Conservation (phyloP, 2,113 vertebrate genomes). For the Chrysochloris asiatica region DNA sequence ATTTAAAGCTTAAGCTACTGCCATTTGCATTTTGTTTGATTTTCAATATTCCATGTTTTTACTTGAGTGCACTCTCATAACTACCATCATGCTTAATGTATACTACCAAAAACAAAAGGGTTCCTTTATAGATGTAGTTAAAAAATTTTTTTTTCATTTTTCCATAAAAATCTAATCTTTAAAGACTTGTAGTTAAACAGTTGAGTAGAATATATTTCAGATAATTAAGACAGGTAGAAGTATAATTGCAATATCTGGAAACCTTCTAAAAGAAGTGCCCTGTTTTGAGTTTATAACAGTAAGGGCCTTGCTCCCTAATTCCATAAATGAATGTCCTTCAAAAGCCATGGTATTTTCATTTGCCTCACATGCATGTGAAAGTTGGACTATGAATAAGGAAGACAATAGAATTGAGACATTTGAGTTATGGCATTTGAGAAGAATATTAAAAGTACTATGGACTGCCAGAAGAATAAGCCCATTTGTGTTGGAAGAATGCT, state of each 20-base stretch:
- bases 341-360: no score
- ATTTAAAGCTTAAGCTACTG: slow-evolving; percentile 40
- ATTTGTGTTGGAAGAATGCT: no score
- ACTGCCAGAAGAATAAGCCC: no score
- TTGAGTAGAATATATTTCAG: background rate
- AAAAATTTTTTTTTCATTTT: background rate
- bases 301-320: background rate
- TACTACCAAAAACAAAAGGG: background rate
- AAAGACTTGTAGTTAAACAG: background rate
- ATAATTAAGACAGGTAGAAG: background rate
- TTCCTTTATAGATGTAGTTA: background rate
- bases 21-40: background rate
- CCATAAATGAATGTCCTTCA: background rate
- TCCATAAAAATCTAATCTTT: background rate
- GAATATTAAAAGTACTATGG: no score
- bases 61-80: background rate
- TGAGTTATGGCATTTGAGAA: no score
- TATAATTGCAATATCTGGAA: background rate
- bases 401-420: no score
- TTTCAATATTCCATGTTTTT: slow-evolving; percentile 54
- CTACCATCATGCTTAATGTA: background rate
- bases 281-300: background rate
- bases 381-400: no score
- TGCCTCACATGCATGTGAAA: no score
- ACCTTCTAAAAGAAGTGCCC: background rate